phyloP scores from a whole-genome alignment of 2,888 invertebrate genomes.

The Spilarctia lutea region DNA sequence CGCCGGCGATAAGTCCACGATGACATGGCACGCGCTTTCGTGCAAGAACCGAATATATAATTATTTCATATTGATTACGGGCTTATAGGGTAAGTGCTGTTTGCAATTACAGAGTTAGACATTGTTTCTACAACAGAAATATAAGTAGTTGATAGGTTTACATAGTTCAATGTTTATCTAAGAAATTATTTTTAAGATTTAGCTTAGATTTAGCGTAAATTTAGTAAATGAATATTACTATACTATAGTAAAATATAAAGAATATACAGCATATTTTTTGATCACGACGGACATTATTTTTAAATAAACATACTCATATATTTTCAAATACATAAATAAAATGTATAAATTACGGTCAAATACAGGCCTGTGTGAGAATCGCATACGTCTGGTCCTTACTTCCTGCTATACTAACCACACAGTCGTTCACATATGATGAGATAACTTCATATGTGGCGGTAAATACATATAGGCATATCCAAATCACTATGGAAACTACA shows the following conservation, averaged over 20 bases:
- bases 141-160: background rate
- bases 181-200: background rate
- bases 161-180: background rate
- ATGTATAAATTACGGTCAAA: background rate
- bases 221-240: too few relatives aligned
- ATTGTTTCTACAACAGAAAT: background rate
- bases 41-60: slow-evolving; percentile 49
- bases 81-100: background rate
- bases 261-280: too few relatives aligned
- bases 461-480: too few relatives aligned
- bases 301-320: too few relatives aligned
- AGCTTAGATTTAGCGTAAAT: too few relatives aligned
- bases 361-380: background rate
- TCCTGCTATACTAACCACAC: background rate
- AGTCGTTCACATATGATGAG: too few relatives aligned
- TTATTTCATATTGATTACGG: slow-evolving; percentile 51
- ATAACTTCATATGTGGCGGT: too few relatives aligned
- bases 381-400: background rate
- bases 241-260: too few relatives aligned
- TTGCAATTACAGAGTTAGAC: slow-evolving; percentile 5
- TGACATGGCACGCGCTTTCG: slow-evolving; percentile 70
- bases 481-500: too few relatives aligned
- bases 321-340: background rate
- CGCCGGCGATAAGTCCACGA: slow-evolving; percentile 67
- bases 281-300: too few relatives aligned